Evolutionary conservation across 1,140 invertebrate species (phyloP), one percentile per base, ranked within the genome.

Genomic region (Macrobrachium rosenbergii): DNA sequence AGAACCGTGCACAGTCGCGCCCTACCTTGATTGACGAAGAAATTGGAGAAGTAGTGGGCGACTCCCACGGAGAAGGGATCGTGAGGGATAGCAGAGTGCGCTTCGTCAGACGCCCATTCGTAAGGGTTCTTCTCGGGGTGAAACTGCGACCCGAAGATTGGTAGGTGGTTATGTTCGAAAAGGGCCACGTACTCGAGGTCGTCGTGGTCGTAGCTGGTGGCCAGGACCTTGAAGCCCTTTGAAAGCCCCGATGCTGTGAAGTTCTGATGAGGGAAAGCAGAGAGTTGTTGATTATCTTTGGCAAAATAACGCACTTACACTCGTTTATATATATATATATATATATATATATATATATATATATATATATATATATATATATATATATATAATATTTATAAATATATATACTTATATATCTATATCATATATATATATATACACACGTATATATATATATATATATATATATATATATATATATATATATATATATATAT

Each of bases 61-160:
- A 93, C 92, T 89, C 92, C 91, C 0, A 96, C 92, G 2, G 96
- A 94, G 43, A 95, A 92, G 0, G 85, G 63, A 0, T 92, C 92
- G 89, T 98, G 97, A 0, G 95, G 94, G 88, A 97, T 94, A 10
- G 90, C 89, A 23, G 93, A 93, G 14, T 91, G 90, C 60, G 92
- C 91, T 6, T 90, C 91, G 37, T 92, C 93, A 1, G 89, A 89
- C 7, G 94, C 93, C 94, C 96, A 98, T 92, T 98, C 96, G 90
- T 95, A 98, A 2, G 94, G 91, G 90, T 95, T 95, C 91, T 98
- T 98, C 92, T 99, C 97, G 2, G 97, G 97, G 92, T 99, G 97
- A 91, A 96, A 98, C 91, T 98, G 97, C 0, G 96, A 92, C 5
- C 95, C 97, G 91, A 96, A 98, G 91, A 98, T 95, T n/a, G 97